A percentile compares a stretch with the other conserved stretches of the same genome.
Conservation (phyloP, 2,113 vertebrate genomes). For the Oncorhynchus keta region DNA sequence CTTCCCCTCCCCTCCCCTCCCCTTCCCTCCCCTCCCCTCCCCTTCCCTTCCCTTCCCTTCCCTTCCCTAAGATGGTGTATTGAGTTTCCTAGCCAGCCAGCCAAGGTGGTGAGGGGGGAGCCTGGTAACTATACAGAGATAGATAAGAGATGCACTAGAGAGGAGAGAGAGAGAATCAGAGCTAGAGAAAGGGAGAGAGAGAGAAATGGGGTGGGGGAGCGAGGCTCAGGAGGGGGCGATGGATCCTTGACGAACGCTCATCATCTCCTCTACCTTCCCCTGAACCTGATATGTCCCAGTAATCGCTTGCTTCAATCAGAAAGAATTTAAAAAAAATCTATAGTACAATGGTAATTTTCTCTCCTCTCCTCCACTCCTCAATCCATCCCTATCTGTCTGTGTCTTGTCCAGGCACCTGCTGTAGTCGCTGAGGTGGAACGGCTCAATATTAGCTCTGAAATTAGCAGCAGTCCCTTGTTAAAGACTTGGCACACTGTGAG, state of each 20-base stretch:
- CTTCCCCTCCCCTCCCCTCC: neutral
- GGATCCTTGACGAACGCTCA: neutral
- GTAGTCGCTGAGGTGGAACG: constrained; percentile 86
- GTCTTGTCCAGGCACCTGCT: constrained; percentile 81
- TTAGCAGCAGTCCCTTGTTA: constrained; percentile 92
- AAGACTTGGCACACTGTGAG: constrained; percentile 83
- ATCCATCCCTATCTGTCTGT: constrained; percentile 16
- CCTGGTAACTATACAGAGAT: constrained; percentile 9
- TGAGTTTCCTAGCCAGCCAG: constrained; percentile 44
- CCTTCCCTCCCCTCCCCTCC: neutral
- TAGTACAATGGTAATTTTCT: constrained; percentile 77
- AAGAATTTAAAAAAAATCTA: constrained; percentile 74
- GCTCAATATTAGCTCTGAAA: constrained; percentile 96
- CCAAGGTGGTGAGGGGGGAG: too few species aligned
- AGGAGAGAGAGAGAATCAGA: constrained; percentile 27
- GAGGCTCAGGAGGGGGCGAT: constrained; percentile 29
- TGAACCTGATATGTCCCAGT: constrained; percentile 52
- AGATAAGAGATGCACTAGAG: constrained; percentile 39
- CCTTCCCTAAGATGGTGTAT: constrained; percentile 34
- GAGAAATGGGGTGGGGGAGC: constrained; percentile 15
- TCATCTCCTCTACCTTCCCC: constrained; percentile 73
- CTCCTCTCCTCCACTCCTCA: constrained; percentile 12
- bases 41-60: neutral
- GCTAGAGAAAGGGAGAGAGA: constrained; percentile 3
- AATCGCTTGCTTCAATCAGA: constrained; percentile 87